These are phyloP conservation scores for Bryconaethiops microstoma DNA, from an alignment of 2,797 vertebrate genomes.

Conservation along the genomic window DNA sequence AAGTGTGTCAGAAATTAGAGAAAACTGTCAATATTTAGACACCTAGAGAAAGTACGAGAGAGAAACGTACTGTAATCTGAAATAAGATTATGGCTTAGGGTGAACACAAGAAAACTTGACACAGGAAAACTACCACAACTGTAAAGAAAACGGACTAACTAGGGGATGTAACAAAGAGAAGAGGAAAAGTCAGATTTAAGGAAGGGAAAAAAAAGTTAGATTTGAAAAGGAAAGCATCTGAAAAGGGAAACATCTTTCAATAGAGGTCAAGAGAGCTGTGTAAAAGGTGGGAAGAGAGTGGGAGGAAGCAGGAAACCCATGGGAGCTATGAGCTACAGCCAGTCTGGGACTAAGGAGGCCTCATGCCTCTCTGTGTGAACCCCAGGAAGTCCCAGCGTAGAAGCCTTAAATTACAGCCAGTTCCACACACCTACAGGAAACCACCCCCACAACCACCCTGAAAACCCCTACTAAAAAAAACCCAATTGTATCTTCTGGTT, in stretches of 20 bases:
- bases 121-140: neutral
- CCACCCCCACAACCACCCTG: conserved; percentile 21
- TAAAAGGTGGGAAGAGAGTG: conserved; percentile 62
- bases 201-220: neutral
- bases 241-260: conserved; percentile 46
- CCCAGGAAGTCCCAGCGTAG: conserved; percentile 41
- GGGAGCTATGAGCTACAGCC: conserved; percentile 50
- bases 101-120: no score
- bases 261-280: conserved; percentile 39
- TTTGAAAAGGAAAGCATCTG: neutral
- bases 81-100: no score
- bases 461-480: neutral
- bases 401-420: conserved; percentile 53
- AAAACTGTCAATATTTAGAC: no score
- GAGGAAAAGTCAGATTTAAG: conserved; percentile 10
- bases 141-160: neutral
- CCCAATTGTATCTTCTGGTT: conserved; percentile 25
- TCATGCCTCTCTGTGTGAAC: conserved; percentile 48
- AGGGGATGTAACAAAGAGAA: conserved; percentile 1
- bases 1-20: no score
- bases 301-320: conserved; percentile 49
- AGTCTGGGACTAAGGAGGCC: conserved; percentile 22
- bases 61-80: no score
- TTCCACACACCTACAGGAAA: conserved; percentile 51
- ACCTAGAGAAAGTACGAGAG: no score